Conservation (phyloP, 2,888 invertebrate genomes). For the Papilio protenor region DNA sequence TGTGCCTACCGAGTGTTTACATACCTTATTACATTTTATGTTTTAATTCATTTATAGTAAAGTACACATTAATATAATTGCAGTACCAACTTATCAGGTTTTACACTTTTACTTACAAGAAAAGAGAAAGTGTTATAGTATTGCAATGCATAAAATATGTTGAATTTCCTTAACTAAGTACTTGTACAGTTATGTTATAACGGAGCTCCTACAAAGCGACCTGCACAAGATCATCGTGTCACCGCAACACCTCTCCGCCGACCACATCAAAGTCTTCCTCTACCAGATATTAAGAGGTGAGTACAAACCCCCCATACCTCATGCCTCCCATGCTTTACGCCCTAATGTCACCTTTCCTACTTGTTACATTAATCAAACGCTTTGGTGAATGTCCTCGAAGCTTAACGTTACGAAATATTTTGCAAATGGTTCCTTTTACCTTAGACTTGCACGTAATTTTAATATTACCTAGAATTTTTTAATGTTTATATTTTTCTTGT, state of each 20-base stretch:
- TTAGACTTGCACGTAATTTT: not conserved
- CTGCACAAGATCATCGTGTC: slow-evolving; percentile 99
- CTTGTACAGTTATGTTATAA: slow-evolving; percentile 96
- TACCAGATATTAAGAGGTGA: slow-evolving; percentile 99
- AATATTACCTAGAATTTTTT: not conserved
- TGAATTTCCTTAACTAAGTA: slow-evolving; percentile 66
- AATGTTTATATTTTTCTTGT: not conserved
- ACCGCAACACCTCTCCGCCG: slow-evolving; percentile 98
- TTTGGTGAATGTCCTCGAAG: not conserved
- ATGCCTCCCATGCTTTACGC: not conserved
- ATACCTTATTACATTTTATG: slow-evolving; percentile 1
- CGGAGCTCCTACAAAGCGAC: slow-evolving; percentile 99
- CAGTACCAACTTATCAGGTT: not conserved
- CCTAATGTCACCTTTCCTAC: not conserved
- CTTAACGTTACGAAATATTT: not conserved
- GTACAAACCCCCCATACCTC: slow-evolving; percentile 56
- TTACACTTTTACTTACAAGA: not conserved
- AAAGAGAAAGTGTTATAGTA: not conserved
- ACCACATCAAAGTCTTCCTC: slow-evolving; percentile 99
- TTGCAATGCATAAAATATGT: not conserved
- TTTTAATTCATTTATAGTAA: not conserved
- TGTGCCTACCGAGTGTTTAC: slow-evolving; percentile 4
- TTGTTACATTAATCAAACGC: not conserved
- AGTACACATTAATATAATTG: not conserved
- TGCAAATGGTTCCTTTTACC: not conserved